Conservation (phyloP, 2,888 invertebrate genomes). For the Rhopalosiphum nymphaeae region DNA sequence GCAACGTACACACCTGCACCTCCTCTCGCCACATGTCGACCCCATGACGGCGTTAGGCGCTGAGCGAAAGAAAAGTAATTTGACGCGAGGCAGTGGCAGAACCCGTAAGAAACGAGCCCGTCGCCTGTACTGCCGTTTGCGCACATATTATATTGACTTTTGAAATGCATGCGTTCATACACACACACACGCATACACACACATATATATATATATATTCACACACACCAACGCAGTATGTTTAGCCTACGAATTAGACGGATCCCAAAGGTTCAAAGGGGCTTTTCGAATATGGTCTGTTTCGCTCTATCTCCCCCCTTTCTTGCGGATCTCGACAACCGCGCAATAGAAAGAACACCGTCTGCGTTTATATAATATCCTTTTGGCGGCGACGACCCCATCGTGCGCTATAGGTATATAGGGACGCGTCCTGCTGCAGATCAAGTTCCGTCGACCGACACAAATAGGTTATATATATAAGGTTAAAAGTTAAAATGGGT, state of each 20-base stretch:
- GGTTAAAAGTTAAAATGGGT: background rate
- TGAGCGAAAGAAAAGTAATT: conserved; percentile 41
- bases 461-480: background rate
- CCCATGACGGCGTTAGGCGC: conserved; percentile 13
- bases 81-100: background rate
- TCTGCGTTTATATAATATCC: background rate
- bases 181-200: background rate
- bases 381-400: background rate
- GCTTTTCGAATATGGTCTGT: conserved; percentile 10
- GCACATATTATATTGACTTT: conserved; percentile 33
- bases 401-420: background rate
- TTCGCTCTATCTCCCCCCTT: background rate
- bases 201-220: background rate
- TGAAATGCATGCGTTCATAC: background rate
- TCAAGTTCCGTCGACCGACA: background rate
- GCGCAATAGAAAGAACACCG: background rate
- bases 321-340: too few species aligned
- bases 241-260: conserved; percentile 32
- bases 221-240: background rate
- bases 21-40: background rate
- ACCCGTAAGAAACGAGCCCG: background rate
- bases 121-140: background rate
- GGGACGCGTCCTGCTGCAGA: background rate
- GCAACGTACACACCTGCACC: background rate
- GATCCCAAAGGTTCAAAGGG: conserved; percentile 17